Base-by-base conservation (phyloP, 2,113 vertebrate genomes). In the Zosterops hypoxanthus region DNA sequence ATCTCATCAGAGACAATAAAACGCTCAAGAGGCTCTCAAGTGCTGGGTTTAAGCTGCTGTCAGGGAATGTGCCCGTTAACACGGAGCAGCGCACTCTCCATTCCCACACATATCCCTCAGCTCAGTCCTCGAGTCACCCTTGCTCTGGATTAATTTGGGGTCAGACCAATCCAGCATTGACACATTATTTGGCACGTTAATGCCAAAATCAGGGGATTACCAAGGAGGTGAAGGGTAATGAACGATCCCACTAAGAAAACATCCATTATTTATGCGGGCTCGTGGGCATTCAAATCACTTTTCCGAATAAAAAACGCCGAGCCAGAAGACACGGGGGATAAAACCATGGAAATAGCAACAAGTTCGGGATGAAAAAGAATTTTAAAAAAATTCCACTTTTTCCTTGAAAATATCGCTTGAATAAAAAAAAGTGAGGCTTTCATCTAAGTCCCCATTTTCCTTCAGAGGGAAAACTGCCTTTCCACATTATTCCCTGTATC, bases 1-100 rank as follows among this genome's bases (percentile, higher is more conserved):
- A 86, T 88, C 64, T 90, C 85, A 80, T 73, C 94, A 63, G 88
- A 77, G 88, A 94, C 66, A 94, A 46, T 66, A 44, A 68, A 88
- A 85, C 41, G 49, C 73, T 94, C 73, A 36, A 60, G 70, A 68
- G 1, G 12, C n/a, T 87, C 57, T 76, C 12, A 80, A 76, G 88
- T 47, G 71, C 66, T 57, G 2, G 14, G 23, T 64, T 82, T 41
- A 57, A 87, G 55, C 55, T 80, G 61, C 50, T 77, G n/a, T 34
- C 86, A 86, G 63, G 50, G 64, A 90, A 77, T 63, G 47, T 39
- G 44, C 55, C 71, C 20, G 6, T 24, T 31, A 9, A 39, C 50
- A 50, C 22, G 28, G 28, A 57, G 26, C 7, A 57, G 64, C 39
- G 8, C 44, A 13, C 76, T 56, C 70, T 55, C 41, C n/a, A 9